These are phyloP conservation scores for Girardinus metallicus DNA, from an alignment of 2,797 vertebrate genomes.

Conservation along the genomic window DNA sequence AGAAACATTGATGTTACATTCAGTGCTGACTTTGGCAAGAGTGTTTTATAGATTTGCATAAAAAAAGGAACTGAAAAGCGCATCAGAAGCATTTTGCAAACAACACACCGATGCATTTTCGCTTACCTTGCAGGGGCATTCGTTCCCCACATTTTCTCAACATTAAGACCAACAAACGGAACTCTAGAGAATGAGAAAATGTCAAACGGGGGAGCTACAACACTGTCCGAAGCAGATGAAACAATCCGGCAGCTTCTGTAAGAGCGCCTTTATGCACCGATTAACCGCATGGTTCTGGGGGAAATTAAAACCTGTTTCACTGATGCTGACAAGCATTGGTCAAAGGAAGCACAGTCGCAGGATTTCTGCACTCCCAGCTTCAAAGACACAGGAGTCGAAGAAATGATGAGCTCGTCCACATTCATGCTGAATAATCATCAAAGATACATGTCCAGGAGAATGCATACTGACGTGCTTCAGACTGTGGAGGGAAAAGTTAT, in stretches of 20 bases:
- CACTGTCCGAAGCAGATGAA: background rate
- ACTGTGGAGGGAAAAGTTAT: background rate
- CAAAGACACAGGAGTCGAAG: background rate
- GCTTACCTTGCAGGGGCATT: background rate
- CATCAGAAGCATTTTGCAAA: background rate
- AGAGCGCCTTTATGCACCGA: background rate
- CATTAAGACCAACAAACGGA: background rate
- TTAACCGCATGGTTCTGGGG: background rate
- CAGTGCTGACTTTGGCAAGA: background rate
- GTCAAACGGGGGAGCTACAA: conserved; percentile 3
- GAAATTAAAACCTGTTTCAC: conserved; percentile 2
- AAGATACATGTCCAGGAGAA: background rate
- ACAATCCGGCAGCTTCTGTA: background rate
- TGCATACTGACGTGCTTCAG: background rate
- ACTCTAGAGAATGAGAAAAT: conserved; percentile 1
- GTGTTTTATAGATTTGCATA: conserved; percentile 2
- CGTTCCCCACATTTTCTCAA: background rate
- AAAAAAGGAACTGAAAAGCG: background rate
- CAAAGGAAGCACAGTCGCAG: background rate
- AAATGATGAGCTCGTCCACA: background rate
- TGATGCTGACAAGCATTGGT: background rate
- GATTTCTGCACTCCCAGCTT: background rate
- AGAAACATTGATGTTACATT: background rate
- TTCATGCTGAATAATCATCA: background rate
- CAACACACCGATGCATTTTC: background rate